Base-by-base conservation (phyloP, 2,888 invertebrate species). In the Galeopsomyia nigrocyanea region DNA sequence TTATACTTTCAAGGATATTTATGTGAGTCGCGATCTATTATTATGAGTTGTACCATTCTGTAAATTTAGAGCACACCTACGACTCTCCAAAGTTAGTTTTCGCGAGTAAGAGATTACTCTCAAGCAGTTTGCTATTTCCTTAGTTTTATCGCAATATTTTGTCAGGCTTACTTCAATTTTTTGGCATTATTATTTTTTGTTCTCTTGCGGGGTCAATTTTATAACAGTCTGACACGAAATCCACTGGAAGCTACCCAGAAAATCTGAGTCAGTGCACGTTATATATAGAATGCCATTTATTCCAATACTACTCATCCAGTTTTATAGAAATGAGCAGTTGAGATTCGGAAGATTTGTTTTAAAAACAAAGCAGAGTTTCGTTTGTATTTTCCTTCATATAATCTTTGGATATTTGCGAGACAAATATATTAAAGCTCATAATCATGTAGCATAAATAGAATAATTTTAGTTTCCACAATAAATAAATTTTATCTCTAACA, bases 201-300 rank as follows among this genome's bases (percentile, higher is more conserved):
- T 63, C 51, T 46, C 39, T 62, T 51, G 21, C 47, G n/a, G n/a
- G n/a, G 22, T 50, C 19, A 51, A 68, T 64, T 62, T 66, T 58
- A 63, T 64, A 64, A 68, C 60, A 46, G 26, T 68, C 65, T 50
- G 57, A 65, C n/a, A 26, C 21, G 10, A 65, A 60, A 68, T 71
- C 68, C 76, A 76, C 80, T 78, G 26, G 26, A 5, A 26, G 2
- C 26, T 26, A 26, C 26, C 26, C 75, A 80, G 81, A 80, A 79
- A 77, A 76, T 77, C 26, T 82, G 81, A 82, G 76, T 80, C 82
- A 81, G 78, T 74, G 73, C 64, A 74, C 39, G 13, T 77, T 26
- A 82, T 80, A 79, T 81, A 81, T 82, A 82, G 81, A 77, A 70
- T 68, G 22, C 63, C 39, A 60, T 74, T 66, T 68, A 73, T 71